phyloP scores from a whole-genome alignment of 2,113 vertebrate species.

The Pipa parva region DNA sequence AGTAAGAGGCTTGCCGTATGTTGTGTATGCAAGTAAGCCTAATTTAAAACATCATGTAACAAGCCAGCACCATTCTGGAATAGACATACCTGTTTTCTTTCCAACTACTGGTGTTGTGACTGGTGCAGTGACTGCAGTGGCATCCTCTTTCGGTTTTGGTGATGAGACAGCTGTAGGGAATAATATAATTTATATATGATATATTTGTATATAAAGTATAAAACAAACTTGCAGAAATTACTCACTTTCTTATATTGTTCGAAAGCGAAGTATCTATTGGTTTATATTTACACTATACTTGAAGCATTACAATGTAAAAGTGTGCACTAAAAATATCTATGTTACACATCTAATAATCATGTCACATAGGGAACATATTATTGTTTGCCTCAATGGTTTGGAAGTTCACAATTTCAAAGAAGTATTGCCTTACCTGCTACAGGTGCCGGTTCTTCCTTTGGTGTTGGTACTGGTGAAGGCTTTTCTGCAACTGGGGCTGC shows the following conservation, averaged over 20 bases:
- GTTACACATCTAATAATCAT: too few relatives aligned
- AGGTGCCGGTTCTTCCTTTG: constrained; percentile 61
- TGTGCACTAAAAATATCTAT: too few relatives aligned
- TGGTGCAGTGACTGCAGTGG: constrained; percentile 59
- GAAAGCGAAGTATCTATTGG: not conserved
- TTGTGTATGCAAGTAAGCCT: too few relatives aligned
- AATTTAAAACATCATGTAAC: too few relatives aligned
- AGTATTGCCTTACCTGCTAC: constrained; percentile 60
- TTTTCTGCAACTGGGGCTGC: constrained; percentile 47
- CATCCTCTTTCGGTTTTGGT: constrained; percentile 60
- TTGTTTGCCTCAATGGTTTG: too few relatives aligned
- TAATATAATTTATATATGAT: too few relatives aligned
- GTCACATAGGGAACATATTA: too few relatives aligned
- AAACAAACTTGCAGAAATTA: not conserved
- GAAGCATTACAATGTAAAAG: too few relatives aligned
- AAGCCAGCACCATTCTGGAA: too few relatives aligned
- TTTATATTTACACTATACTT: too few relatives aligned
- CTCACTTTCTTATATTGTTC: not conserved
- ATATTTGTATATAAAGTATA: not conserved
- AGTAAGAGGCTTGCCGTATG: too few relatives aligned
- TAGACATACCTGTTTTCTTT: constrained; percentile 90
- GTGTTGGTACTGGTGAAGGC: constrained; percentile 46
- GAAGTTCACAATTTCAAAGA: too few relatives aligned
- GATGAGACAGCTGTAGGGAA: constrained; percentile 59
- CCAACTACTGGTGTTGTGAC: constrained; percentile 80